Percentiles rank a stretch among this genome's conserved stretches.
phyloP scores from a whole-genome alignment of 1,140 invertebrate species.

The Halyomorpha halys region DNA sequence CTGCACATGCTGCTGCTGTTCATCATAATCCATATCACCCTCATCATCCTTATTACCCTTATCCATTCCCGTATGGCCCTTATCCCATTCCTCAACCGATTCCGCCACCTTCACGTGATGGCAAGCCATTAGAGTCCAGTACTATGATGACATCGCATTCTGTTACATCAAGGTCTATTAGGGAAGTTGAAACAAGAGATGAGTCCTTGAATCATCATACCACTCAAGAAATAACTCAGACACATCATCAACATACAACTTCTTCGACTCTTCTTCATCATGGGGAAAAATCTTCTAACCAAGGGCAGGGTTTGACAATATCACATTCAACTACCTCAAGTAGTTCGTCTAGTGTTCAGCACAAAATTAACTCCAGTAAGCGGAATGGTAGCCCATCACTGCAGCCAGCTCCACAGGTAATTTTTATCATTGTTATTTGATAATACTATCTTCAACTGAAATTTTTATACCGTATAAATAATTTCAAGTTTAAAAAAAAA shows the following conservation, averaged over 20 bases:
- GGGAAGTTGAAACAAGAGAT: slow-evolving; percentile 40
- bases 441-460: no score
- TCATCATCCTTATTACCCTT: slow-evolving; percentile 51
- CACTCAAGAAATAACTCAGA: slow-evolving; percentile 39
- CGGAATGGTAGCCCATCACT: slow-evolving; percentile 39
- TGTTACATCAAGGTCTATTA: slow-evolving; percentile 44
- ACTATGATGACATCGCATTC: slow-evolving; percentile 53
- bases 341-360: slow-evolving; percentile 46
- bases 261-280: slow-evolving; percentile 47
- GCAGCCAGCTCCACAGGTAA: slow-evolving; percentile 35
- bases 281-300: slow-evolving; percentile 46
- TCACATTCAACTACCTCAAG: slow-evolving; percentile 53
- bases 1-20: slow-evolving; percentile 42
- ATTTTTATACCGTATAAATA: no score
- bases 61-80: slow-evolving; percentile 57
- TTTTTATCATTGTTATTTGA: slow-evolving; percentile 26
- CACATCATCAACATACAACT: slow-evolving; percentile 48
- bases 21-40: slow-evolving; percentile 46
- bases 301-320: slow-evolving; percentile 44
- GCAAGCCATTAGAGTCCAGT: slow-evolving; percentile 47
- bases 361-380: slow-evolving; percentile 45
- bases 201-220: slow-evolving; percentile 43
- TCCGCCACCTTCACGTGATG: slow-evolving; percentile 51
- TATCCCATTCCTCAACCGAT: slow-evolving; percentile 59
- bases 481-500: no score